Base-by-base conservation (phyloP, 2,888 invertebrate genomes). In the Hipparchia sbordonii region DNA sequence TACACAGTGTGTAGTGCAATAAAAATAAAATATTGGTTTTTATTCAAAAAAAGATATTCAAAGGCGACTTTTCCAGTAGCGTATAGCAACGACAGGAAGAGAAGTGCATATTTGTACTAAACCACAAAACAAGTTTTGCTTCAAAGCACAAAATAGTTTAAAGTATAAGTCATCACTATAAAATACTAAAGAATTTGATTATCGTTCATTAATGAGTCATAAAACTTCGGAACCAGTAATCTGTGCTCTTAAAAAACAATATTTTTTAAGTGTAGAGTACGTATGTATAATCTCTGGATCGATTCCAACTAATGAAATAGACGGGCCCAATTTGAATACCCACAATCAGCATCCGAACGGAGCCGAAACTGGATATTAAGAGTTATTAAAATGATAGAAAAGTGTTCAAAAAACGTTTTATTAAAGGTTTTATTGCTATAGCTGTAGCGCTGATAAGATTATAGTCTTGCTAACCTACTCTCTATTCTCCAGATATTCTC, bases 291-390 rank as follows among this genome's bases (percentile, higher is more conserved):
- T 65, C 52, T 51, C 10, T 33, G 51, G 13, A 12, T 65, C 51
- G 33, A 65, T 65, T 52, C 33, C 51, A 23, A 63, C 63, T 52
- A 52, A 65, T 52, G 51, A 65, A 65, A 65, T 33, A 33, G 52
- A 61, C 45, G 45, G 60, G 7, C 4, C 63, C 65, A 65, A 10
- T 65, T 65, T 52, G 52, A 33, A 65, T 65, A 10, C 65, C 52
- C 52, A 65, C 65, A 65, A 65, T 65, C 51, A 65, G 52, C 65
- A 33, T 65, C 52, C 48, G 51, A 65, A 65, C 12, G 51, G 65
- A 12, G 33, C 65, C 65, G 65, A 65, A 65, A 52, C 65, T 65
- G 51, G 65, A 65, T 65, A 33, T 52, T 52, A 12, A 52, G 65
- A 33, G 65, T 52, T 65, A 65, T 65, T 52, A 52, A 52, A 52